Evolutionary conservation across 2,797 vertebrate species (phyloP).

Genomic region (Squalus acanthias): DNA sequence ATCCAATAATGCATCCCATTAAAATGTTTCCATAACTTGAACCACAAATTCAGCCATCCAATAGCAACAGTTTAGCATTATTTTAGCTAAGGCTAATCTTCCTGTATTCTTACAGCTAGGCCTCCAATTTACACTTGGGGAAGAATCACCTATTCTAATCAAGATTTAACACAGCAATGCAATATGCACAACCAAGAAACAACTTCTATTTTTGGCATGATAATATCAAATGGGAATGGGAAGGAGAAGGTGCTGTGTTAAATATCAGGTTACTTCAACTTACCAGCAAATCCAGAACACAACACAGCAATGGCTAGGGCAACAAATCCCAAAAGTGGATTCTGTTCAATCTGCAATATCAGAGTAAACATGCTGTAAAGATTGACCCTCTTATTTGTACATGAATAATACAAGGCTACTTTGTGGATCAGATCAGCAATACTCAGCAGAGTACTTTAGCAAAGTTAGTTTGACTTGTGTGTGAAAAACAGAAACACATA

Average conservation of each 20-base stretch:
- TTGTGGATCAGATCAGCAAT: background rate
- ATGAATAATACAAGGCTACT: background rate
- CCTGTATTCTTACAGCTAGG: background rate
- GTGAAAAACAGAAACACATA: background rate
- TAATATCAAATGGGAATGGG: background rate
- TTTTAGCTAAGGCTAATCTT: background rate
- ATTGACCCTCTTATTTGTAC: background rate
- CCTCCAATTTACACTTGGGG: background rate
- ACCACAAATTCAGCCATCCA: background rate
- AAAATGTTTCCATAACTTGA: background rate
- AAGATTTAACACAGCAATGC: background rate
- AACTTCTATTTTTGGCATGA: background rate
- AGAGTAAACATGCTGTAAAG: background rate
- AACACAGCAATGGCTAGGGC: conserved; percentile 86
- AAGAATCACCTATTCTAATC: background rate
- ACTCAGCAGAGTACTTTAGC: background rate
- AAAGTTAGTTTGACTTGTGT: background rate
- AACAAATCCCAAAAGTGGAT: conserved; percentile 74
- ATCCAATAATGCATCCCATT: background rate
- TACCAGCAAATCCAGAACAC: conserved; percentile 98
- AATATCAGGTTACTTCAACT: conserved; percentile 22
- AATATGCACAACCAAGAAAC: background rate
- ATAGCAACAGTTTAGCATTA: background rate
- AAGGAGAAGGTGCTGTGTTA: background rate
- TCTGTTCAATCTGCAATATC: conserved; percentile 80